Conservation (phyloP, 2,113 vertebrate genomes). For the Sinocyclocheilus anophthalmus region DNA sequence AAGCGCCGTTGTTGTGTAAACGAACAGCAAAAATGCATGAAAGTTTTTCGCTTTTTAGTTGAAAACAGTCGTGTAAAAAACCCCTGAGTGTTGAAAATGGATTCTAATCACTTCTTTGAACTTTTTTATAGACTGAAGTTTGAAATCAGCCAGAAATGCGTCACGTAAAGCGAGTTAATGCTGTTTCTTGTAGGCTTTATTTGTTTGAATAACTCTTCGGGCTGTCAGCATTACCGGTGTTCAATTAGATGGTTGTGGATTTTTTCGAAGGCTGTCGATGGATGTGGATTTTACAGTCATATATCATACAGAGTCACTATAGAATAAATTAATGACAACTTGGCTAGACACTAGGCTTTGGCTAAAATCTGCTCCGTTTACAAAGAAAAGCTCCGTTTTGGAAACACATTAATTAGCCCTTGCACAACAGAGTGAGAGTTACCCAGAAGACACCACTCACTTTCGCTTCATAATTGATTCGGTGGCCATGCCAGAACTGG, state of each 20-base stretch:
- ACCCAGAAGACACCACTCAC: constrained; percentile 75
- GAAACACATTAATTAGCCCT: constrained; percentile 78
- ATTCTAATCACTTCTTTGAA: neutral
- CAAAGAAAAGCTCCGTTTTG: constrained; percentile 71
- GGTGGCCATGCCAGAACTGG: constrained; percentile 74
- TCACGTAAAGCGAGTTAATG: neutral
- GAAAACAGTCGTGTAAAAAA: too few relatives aligned
- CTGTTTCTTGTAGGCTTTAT: neutral
- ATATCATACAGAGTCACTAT: constrained; percentile 60
- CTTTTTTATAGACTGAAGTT: neutral
- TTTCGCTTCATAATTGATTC: constrained; percentile 73
- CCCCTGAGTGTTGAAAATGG: neutral
- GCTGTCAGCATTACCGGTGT: neutral
- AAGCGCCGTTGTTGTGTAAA: too few relatives aligned
- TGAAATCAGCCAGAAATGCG: neutral
- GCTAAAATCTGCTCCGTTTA: constrained; percentile 74
- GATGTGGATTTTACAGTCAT: constrained; percentile 44
- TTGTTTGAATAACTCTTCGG: neutral
- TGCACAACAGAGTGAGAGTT: constrained; percentile 79
- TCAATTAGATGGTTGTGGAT: constrained; percentile 9
- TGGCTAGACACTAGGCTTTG: constrained; percentile 73
- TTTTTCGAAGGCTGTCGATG: neutral
- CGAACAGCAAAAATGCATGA: too few relatives aligned
- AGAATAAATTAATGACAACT: constrained; percentile 75
- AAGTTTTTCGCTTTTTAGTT: neutral